Conservation (phyloP, 2,888 invertebrate species). For the Hirtodrosophila duncani region DNA sequence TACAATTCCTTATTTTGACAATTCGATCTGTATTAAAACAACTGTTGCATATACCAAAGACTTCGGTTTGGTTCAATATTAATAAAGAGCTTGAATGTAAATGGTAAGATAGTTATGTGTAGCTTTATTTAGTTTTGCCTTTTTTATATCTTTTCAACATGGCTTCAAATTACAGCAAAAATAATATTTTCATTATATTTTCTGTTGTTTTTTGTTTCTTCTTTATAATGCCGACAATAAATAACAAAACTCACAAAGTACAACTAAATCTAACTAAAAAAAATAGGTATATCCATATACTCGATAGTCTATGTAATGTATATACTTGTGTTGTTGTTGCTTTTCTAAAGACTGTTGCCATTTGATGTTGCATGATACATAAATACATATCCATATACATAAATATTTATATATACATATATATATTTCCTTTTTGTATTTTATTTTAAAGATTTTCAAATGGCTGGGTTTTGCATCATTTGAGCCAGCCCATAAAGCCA, state of each 20-base stretch:
- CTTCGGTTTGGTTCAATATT: too few species aligned
- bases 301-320: too few species aligned
- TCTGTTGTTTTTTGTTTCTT: conserved; percentile 59
- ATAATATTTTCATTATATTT: too few species aligned
- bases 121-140: conserved; percentile 68
- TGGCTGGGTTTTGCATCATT: conserved; percentile 20
- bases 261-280: conserved; percentile 50
- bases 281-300: conserved; percentile 30
- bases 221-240: conserved; percentile 70
- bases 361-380: too few species aligned
- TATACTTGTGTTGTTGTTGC: too few species aligned
- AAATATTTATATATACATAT: conserved; percentile 9
- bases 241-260: conserved; percentile 74
- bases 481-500: conserved; percentile 25
- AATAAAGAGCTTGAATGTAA: too few species aligned
- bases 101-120: conserved; percentile 46
- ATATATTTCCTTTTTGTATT: conserved; percentile 24
- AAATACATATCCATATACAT: conserved; percentile 3
- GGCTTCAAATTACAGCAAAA: conserved; percentile 66
- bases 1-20: too few species aligned
- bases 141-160: conserved; percentile 59
- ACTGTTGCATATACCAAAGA: too few species aligned
- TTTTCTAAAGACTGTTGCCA: too few species aligned
- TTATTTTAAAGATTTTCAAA: neutral
- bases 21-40: neutral